These are phyloP conservation scores for Oegoconia quadripuncta DNA, from an alignment of 2,888 invertebrate genomes.

Conservation along the genomic window DNA sequence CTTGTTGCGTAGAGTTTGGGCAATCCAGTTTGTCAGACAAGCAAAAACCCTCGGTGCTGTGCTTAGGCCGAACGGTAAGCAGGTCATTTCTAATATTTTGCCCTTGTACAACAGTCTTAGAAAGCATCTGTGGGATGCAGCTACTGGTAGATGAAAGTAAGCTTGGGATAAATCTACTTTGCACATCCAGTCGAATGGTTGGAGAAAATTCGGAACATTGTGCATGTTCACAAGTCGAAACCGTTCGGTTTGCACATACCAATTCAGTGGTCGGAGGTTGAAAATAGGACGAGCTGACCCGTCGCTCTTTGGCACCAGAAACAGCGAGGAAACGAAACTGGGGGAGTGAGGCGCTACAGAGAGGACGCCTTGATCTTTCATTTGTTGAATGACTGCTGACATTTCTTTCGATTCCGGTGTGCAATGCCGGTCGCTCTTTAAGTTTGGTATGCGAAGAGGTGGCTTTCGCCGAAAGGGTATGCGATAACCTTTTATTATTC, in stretches of 20 bases:
- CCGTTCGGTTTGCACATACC: conserved; percentile 5
- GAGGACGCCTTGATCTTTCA: neutral
- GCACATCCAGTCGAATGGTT: conserved; percentile 17
- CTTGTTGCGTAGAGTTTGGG: conserved; percentile 17
- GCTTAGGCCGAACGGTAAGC: conserved; percentile 21
- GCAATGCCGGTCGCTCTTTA: neutral
- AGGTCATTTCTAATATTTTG: conserved; percentile 17
- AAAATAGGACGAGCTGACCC: conserved; percentile 19
- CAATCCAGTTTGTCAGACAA: conserved; percentile 24
- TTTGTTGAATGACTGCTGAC: neutral
- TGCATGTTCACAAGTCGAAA: conserved; percentile 11
- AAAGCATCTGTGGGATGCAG: conserved; percentile 15
- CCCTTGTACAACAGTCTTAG: conserved; percentile 14
- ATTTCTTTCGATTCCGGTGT: neutral
- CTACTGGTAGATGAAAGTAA: conserved; percentile 21
- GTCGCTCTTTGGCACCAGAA: conserved; percentile 13
- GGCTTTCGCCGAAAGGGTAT: conserved; percentile 2
- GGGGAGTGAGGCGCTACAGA: conserved; percentile 1
- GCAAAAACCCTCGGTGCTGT: conserved; percentile 21
- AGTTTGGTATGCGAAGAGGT: neutral
- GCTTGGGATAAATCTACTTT: conserved; percentile 21
- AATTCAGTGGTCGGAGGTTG: conserved; percentile 22
- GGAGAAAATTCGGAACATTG: conserved; percentile 14
- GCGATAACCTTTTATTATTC: conserved; percentile 1
- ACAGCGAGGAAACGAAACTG: conserved; percentile 16